phyloP scores from a whole-genome alignment of 2,797 vertebrate genomes.

The Danio albolineatus region DNA sequence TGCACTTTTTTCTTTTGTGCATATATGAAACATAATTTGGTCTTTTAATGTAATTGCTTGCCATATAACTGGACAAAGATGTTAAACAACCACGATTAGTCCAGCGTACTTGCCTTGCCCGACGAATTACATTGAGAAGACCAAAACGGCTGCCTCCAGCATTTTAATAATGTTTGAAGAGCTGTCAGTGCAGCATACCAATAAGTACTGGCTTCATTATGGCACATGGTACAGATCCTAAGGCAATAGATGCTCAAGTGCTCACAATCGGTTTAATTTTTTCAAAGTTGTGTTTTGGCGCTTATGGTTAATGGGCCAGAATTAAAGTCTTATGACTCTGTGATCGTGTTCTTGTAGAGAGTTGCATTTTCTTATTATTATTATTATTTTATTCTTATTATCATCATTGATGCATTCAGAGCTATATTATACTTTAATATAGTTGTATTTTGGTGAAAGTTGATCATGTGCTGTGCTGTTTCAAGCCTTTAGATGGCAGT shows the following conservation, averaged over 20 bases:
- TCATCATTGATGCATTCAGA: too few relatives aligned
- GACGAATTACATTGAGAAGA: neutral
- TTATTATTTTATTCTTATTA: too few relatives aligned
- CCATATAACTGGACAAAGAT: neutral
- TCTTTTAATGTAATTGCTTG: neutral
- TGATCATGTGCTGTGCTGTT: neutral
- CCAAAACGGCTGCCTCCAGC: neutral
- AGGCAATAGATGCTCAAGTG: too few relatives aligned
- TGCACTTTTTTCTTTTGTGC: too few relatives aligned
- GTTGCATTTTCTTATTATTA: too few relatives aligned
- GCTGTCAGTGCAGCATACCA: neutral
- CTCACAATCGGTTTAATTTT: too few relatives aligned
- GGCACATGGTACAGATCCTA: neutral
- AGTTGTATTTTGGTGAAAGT: too few relatives aligned
- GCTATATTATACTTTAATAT: too few relatives aligned
- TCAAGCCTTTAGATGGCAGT: constrained; percentile 69
- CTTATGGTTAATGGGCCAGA: too few relatives aligned
- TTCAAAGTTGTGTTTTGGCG: too few relatives aligned
- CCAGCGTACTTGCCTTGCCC: neutral
- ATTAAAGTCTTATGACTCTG: too few relatives aligned
- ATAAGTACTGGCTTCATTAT: neutral
- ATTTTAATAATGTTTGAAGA: neutral
- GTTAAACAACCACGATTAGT: neutral
- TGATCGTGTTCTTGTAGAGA: too few relatives aligned
- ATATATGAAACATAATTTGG: neutral